Base-by-base conservation (phyloP, 2,888 invertebrate species). In the Hyposoter dolosus region DNA sequence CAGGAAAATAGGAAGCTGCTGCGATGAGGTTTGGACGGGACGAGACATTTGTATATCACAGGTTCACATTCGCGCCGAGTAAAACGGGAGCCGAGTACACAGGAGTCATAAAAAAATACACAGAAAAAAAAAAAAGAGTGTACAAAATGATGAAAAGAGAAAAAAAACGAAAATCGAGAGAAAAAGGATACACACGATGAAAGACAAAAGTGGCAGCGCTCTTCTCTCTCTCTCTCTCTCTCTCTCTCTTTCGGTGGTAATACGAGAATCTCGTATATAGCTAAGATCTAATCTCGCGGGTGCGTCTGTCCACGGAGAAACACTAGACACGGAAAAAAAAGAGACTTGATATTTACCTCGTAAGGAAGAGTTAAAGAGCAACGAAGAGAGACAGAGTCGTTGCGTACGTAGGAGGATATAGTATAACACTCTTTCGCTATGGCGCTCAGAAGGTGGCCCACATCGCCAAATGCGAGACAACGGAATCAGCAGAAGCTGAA, bases 241-340 rank as follows among this genome's bases (percentile, higher is more conserved):
- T 40, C 40, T 40, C 40, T 74, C 89, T 28, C 60, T 60, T 15
- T 74, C 89, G 88, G 87, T 89, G 89, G 93, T 93, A 93, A 93
- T 92, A 93, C 92, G 93, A 93, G 93, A 93, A 90, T 92, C 91
- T 93, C 90, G 90, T 91, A 90, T 92, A 91, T 92, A 91, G 89
- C 90, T 91, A 90, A 93, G 93, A 93, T 93, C 92, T 93, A 93
- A 93, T 93, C 93, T 93, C 89, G 89, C 90, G 91, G 74, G 87
- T 85, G 82, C 86, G 91, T 92, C 92, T 91, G 91, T 93, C 90
- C 91, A 88, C 90, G 89, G 90, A 82, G 84, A 91, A 92, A 92
- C 92, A 92, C 92, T 93, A 92, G 91, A 92, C 92, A 91, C 90
- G 86, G 84, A 80, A 75, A 82, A 86, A 86, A 81, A 71, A 66